Base-by-base conservation (phyloP, 1,140 invertebrate genomes). In the Aphelinus atriplicis region DNA sequence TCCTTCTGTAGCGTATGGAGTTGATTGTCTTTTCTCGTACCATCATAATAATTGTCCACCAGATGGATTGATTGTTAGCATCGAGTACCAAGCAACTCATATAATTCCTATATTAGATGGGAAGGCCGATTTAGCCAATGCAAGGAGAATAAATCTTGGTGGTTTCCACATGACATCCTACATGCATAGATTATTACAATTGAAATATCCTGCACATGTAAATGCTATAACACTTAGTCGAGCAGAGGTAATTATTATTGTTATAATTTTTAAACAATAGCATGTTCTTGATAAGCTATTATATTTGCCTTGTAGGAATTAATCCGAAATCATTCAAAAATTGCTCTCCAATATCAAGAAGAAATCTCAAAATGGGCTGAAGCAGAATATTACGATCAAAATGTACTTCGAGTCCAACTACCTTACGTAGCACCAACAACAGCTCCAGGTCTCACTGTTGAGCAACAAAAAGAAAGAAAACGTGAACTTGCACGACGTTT, bases 121-220 rank as follows among this genome's bases (percentile, higher is more conserved):
- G 6, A 88, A 90, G 83, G 89, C 94, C 10, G 92, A 95, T 85
- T 83, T 90, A 73, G 85, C 88, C 7, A 91, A 94, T 82, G 90
- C 92, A 56, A 91, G 95, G 77, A 90, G 97, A 79, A 93, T 98
- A 45, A 97, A 96, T 88, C 88, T 97, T 73, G 93, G 97, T 66
- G 96, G 96, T 7, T 94, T 90, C 83, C 95, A 97, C 85, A 91
- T 98, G 71, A 93, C 93, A 62, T 91, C 89, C 10, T 97, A 96
- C 84, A 90, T 98, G 84, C 96, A 97, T 81, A 91, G 95, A 78
- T 86, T 97, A n/a, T 89, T 98, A 26, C 96, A 98, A 86, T 89
- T 98, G 42, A 98, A 98, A 86, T 98, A 98, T 89, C 96, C 97
- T 3, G 93, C 94, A 1, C 96, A 98, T 89, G 90, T 95, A 0